phyloP scores from a whole-genome alignment of 2,888 invertebrate species.

The Gasteruption jaculator region DNA sequence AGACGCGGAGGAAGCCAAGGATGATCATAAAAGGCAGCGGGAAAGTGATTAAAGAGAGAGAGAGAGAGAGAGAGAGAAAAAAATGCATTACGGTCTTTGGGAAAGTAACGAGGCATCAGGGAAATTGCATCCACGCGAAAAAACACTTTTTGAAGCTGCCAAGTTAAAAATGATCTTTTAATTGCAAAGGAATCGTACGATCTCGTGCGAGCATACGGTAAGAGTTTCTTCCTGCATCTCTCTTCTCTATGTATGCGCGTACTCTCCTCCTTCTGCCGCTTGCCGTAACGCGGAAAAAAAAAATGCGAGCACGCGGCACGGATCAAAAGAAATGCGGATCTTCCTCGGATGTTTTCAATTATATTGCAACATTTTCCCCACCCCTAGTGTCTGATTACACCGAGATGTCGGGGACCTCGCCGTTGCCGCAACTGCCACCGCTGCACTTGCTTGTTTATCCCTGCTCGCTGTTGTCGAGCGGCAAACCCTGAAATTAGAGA shows the following conservation, averaged over 20 bases:
- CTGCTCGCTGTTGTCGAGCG: constrained; percentile 17
- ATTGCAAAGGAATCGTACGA: no score
- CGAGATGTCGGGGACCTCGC: constrained; percentile 46
- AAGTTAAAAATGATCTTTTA: no score
- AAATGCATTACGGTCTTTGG: no score
- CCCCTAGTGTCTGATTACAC: constrained; percentile 50
- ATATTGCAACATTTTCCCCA: constrained; percentile 29
- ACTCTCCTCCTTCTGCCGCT: not conserved
- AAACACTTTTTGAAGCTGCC: constrained; percentile 13
- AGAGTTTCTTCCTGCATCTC: no score
- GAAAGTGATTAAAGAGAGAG: constrained; percentile 15
- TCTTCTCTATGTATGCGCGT: no score
- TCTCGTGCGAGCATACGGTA: no score
- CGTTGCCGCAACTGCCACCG: constrained; percentile 35
- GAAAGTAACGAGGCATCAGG: no score
- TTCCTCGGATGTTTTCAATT: constrained; percentile 45
- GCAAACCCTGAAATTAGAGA: constrained; percentile 29
- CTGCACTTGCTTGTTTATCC: constrained; percentile 36
- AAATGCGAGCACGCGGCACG: constrained; percentile 31
- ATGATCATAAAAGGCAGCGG: constrained; percentile 14
- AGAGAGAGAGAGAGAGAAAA: constrained; percentile 9
- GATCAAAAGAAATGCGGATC: constrained; percentile 36
- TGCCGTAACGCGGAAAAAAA: constrained; percentile 8
- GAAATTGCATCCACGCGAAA: constrained; percentile 12
- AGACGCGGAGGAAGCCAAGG: constrained; percentile 16